Base-by-base conservation (phyloP, 2,113 vertebrate genomes). In the Reinhardtius hippoglossoides region DNA sequence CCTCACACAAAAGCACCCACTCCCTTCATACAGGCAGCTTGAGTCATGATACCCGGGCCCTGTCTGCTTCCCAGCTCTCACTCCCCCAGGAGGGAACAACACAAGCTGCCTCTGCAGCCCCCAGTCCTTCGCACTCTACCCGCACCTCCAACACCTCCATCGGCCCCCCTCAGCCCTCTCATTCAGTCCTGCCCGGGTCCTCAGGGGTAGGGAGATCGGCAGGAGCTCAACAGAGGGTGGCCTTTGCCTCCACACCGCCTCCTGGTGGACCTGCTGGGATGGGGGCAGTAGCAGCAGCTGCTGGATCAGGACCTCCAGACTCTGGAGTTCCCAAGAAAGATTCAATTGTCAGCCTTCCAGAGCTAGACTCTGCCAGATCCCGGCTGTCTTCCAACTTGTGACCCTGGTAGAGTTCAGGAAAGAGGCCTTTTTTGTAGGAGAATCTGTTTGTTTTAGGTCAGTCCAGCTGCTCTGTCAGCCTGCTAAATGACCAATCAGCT, bases 341-440 rank as follows among this genome's bases (percentile, higher is more conserved):
- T 94, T 96, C 95, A 57, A 92, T 94, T 66, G 91, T 95, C 77
- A 95, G 96, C 90, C 94, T 95, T 71, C 95, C 96, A 20, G 96
- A 97, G 76, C 95, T 93, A 91, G 97, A 98, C 96, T 94, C 95
- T 10, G 93, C 95, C 88, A 96, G 96, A 94, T 96, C 96, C 76
- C 94, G 96, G 94, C 95, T 98, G 75, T 97, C 97, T 77, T 98
- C 97, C 94, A 98, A 98, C 92, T 97, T 98, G 96, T 99, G 97
- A 98, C 97, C 95, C 93, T 93, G 84, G 91, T 91, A 81, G 74
- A 88, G 87, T 90, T 91, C 67, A 73, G 89, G 86, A 90, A 88
- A 84, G 88, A 93, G 88, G 91, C 92, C 91, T 92, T 92, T 91
- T 90, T 90, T 88, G 88, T 90, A 88, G 82, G 88, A 88, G 78